Evolutionary conservation across 2,888 invertebrate genomes (phyloP).

Genomic region (Philaethria dido): DNA sequence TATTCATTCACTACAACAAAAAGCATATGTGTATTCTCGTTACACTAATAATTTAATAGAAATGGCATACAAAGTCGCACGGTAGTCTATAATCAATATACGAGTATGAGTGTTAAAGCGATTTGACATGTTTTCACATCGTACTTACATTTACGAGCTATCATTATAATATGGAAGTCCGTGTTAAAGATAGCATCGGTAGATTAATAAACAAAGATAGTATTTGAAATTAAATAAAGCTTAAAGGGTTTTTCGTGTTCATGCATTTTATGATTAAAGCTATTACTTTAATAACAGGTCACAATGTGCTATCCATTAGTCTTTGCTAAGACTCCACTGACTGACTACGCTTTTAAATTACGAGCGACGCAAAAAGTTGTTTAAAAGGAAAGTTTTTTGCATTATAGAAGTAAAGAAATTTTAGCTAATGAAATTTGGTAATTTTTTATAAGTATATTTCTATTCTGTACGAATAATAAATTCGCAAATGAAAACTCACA

Average conservation of each 20-base stretch:
- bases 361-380: conserved; percentile 25
- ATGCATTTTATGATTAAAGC: conserved; percentile 45
- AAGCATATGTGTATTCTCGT: background rate
- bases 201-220: conserved; percentile 26
- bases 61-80: background rate
- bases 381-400: conserved; percentile 31
- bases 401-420: conserved; percentile 26
- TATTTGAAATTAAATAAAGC: conserved; percentile 31
- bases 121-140: conserved; percentile 4
- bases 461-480: background rate
- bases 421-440: conserved; percentile 24
- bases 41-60: background rate
- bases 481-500: too few relatives aligned
- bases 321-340: conserved; percentile 17
- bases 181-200: conserved; percentile 15
- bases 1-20: too few relatives aligned
- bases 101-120: background rate
- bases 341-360: conserved; percentile 35
- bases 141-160: background rate
- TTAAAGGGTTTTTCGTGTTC: conserved; percentile 53
- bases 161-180: conserved; percentile 16
- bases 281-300: conserved; percentile 43
- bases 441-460: too few relatives aligned
- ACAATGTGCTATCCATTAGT: conserved; percentile 38
- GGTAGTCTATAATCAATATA: background rate